A percentile compares a stretch with the other conserved stretches of the same genome.
Conservation (phyloP, 2,113 vertebrate genomes). For the Australoheros scitulus region DNA sequence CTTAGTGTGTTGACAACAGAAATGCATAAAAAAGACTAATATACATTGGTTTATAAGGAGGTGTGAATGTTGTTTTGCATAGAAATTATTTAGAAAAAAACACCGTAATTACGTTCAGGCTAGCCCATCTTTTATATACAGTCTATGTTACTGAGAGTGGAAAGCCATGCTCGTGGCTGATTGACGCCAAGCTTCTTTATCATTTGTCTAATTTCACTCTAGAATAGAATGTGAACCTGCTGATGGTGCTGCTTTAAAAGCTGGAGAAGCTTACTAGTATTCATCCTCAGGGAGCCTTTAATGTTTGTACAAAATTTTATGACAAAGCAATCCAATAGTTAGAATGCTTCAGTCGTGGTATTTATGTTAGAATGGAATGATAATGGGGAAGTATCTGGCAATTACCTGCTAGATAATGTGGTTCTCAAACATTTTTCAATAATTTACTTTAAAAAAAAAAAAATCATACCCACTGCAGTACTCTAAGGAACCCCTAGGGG, state of each 20-base stretch:
- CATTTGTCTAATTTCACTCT: not conserved
- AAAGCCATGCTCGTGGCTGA: too few relatives aligned
- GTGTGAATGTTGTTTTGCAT: not conserved
- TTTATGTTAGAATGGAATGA: not conserved
- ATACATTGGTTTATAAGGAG: not conserved
- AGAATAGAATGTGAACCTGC: not conserved
- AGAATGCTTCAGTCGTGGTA: fast-evolving
- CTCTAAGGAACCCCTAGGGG: not conserved
- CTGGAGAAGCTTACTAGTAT: not conserved
- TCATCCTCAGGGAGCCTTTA: not conserved
- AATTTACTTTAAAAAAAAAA: not conserved
- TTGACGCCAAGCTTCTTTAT: not conserved
- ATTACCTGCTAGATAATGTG: not conserved
- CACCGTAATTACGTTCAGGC: not conserved
- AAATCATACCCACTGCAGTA: not conserved
- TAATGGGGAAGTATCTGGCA: not conserved
- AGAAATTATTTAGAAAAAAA: not conserved
- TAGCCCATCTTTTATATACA: not conserved
- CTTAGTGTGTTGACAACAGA: not conserved
- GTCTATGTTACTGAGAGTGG: not conserved
- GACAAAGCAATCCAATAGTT: not conserved
- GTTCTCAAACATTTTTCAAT: not conserved
- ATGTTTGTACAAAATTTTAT: not conserved
- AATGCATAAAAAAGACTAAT: not conserved
- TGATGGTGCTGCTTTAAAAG: not conserved